Conservation (phyloP, 2,888 invertebrate genomes). For the Isoperla grammatica region DNA sequence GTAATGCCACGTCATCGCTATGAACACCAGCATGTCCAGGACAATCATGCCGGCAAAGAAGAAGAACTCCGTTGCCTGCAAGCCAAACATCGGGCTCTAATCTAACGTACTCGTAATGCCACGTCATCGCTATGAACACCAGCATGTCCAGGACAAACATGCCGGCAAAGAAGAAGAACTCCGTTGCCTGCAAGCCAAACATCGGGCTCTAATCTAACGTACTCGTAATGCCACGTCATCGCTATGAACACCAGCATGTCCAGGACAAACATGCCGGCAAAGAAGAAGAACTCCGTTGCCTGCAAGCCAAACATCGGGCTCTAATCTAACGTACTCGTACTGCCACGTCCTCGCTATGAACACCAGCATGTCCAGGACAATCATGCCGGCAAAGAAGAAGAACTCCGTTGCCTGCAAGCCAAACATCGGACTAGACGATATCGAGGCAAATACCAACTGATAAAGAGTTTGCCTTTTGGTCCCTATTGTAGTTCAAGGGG, state of each 20-base stretch:
- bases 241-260: constrained; percentile 77
- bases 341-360: constrained; percentile 67
- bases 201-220: constrained; percentile 40
- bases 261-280: constrained; percentile 75
- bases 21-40: constrained; percentile 75
- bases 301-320: constrained; percentile 46
- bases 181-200: constrained; percentile 64
- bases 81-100: too few relatives aligned
- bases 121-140: constrained; percentile 73
- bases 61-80: constrained; percentile 80
- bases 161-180: constrained; percentile 81
- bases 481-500: too few relatives aligned
- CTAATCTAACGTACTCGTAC: too few relatives aligned
- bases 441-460: too few relatives aligned
- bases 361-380: constrained; percentile 75
- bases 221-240: constrained; percentile 76
- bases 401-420: constrained; percentile 72
- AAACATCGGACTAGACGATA: too few relatives aligned
- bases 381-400: constrained; percentile 78
- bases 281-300: constrained; percentile 82
- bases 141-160: constrained; percentile 80
- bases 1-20: constrained; percentile 72
- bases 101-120: constrained; percentile 64
- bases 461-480: too few relatives aligned
- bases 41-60: constrained; percentile 83